These are phyloP conservation scores for Pygmarrhopalites habei DNA, from an alignment of 1,140 invertebrate genomes.

Conservation along the genomic window DNA sequence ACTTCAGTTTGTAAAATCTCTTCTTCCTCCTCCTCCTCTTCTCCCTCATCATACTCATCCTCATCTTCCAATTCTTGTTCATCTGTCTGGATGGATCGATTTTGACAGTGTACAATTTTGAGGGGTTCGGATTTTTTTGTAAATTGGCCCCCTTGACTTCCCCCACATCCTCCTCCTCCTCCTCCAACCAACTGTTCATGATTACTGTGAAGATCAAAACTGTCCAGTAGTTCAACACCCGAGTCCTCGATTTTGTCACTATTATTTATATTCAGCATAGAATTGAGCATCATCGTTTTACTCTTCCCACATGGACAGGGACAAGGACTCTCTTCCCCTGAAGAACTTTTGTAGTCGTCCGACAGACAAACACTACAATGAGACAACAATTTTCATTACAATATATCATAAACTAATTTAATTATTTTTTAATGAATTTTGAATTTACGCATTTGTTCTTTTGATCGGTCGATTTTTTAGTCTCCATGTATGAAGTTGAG, in stretches of 20 bases:
- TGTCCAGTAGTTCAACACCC: constrained; percentile 3
- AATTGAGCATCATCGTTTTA: neutral
- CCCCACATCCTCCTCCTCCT: neutral
- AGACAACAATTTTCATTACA: too few species aligned
- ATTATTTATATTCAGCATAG: neutral
- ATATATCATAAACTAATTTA: too few species aligned
- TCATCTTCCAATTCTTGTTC: neutral
- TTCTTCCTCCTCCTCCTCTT: neutral
- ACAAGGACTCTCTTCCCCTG: constrained; percentile 23
- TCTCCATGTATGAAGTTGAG: neutral
- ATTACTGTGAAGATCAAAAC: constrained; percentile 8
- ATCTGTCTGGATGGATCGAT: constrained; percentile 8
- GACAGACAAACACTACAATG: constrained; percentile 36
- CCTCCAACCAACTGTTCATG: neutral
- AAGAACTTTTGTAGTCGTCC: constrained; percentile 36
- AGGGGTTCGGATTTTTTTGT: too few species aligned
- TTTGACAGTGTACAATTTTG: neutral
- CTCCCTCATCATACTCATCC: neutral
- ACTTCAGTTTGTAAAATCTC: too few species aligned
- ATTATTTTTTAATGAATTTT: too few species aligned
- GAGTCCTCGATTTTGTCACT: constrained; percentile 9
- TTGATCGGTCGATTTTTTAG: constrained; percentile 18
- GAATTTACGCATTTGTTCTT: constrained; percentile 33
- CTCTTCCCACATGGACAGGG: neutral
- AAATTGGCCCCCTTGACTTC: too few species aligned